Evolutionary conservation across 1,140 invertebrate species (phyloP).

Genomic region (Trachelipus rathkii): DNA sequence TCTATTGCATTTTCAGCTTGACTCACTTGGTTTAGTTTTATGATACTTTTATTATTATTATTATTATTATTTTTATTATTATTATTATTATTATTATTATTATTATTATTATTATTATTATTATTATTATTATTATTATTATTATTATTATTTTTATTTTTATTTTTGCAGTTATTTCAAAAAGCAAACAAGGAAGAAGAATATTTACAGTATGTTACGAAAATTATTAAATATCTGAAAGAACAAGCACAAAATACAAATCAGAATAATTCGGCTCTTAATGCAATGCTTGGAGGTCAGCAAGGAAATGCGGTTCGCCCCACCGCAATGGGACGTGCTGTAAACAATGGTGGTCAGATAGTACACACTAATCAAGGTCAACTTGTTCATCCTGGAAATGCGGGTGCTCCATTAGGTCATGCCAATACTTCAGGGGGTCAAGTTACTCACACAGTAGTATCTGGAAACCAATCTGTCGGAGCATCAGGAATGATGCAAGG

Average conservation of each 20-base stretch:
- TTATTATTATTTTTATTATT: background rate
- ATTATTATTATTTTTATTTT: background rate
- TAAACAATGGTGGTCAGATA: constrained; percentile 10
- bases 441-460: constrained; percentile 17
- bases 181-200: constrained; percentile 1
- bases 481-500: constrained; percentile 22
- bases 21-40: too few species aligned
- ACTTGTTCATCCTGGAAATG: constrained; percentile 14
- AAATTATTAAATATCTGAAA: background rate
- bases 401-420: background rate
- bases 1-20: too few species aligned
- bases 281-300: background rate
- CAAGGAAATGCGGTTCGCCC: background rate
- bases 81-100: background rate
- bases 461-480: constrained; percentile 20
- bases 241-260: background rate
- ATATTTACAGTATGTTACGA: constrained; percentile 4
- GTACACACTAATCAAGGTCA: constrained; percentile 23
- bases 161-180: background rate
- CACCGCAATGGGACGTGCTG: background rate
- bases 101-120: too few species aligned
- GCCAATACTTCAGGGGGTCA: constrained; percentile 16
- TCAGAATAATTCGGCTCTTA: background rate
- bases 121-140: constrained; percentile 5
- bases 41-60: too few species aligned